phyloP scores from a whole-genome alignment of 1,140 invertebrate species.

The Homarus americanus region DNA sequence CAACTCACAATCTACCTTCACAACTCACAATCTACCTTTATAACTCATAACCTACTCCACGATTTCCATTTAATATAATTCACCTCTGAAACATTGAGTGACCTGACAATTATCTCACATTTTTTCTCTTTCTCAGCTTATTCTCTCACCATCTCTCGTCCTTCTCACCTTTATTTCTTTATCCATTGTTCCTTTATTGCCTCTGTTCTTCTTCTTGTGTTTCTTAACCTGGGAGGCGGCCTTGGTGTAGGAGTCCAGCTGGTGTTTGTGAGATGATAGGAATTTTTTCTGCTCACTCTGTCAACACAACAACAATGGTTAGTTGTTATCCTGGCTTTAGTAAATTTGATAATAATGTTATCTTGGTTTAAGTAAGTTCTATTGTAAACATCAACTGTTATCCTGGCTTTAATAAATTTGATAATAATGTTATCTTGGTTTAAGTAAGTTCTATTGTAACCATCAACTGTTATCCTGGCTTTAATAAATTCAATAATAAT shows the following conservation, averaged over 20 bases:
- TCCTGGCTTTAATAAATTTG: too few relatives aligned
- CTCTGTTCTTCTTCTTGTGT: conserved; percentile 65
- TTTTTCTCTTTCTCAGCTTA: background rate
- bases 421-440: too few relatives aligned
- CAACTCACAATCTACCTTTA: too few relatives aligned
- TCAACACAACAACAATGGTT: background rate
- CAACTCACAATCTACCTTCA: too few relatives aligned
- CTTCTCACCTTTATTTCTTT: conserved; percentile 63
- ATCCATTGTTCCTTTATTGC: conserved; percentile 55
- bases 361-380: too few relatives aligned
- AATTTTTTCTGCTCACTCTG: conserved; percentile 69
- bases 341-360: too few relatives aligned
- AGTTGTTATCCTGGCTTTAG: too few relatives aligned
- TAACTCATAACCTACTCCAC: background rate
- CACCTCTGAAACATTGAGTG: too few relatives aligned
- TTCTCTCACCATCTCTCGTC: background rate
- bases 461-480: too few relatives aligned
- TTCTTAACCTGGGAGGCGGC: conserved; percentile 63
- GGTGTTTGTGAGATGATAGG: conserved; percentile 42
- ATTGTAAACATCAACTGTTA: too few relatives aligned
- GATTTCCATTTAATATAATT: background rate
- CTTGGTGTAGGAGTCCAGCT: conserved; percentile 56
- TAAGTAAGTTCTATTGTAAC: too few relatives aligned
- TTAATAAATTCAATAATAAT: too few relatives aligned
- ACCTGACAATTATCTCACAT: background rate